phyloP scores from a whole-genome alignment of 1,140 invertebrate genomes.

The Drosophila mojavensis region DNA sequence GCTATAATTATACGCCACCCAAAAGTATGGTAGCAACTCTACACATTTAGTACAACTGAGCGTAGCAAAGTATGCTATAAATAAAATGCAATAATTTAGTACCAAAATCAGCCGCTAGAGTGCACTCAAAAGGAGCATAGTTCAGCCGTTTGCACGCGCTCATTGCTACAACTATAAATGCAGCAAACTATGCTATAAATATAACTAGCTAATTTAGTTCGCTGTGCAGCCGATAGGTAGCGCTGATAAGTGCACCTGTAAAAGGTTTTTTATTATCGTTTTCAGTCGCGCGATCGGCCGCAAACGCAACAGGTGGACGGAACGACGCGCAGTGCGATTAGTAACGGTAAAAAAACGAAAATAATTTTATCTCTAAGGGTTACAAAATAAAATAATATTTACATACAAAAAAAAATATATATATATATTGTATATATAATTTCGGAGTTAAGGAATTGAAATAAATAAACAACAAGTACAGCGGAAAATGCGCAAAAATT shows the following conservation, averaged over 20 bases:
- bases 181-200: constrained; percentile 6
- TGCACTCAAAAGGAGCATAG: not conserved
- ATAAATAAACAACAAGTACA: not conserved
- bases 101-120: not conserved
- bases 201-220: not conserved
- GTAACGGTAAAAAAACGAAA: constrained; percentile 48
- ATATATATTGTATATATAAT: not conserved
- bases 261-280: constrained; percentile 1
- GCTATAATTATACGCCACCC: not conserved
- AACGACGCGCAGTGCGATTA: constrained; percentile 23
- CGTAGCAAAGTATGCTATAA: constrained; percentile 18
- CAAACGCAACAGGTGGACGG: constrained; percentile 58
- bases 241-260: constrained; percentile 5
- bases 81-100: not conserved
- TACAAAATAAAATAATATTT: too few species aligned
- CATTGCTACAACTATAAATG: not conserved
- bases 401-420: too few species aligned
- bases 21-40: constrained; percentile 21
- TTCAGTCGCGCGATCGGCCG: constrained; percentile 63
- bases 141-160: too few species aligned
- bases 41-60: not conserved
- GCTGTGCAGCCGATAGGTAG: not conserved
- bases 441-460: not conserved
- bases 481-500: constrained; percentile 25
- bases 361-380: not conserved